These are phyloP conservation scores for Eueides isabella DNA, from an alignment of 1,140 invertebrate genomes.

Conservation along the genomic window DNA sequence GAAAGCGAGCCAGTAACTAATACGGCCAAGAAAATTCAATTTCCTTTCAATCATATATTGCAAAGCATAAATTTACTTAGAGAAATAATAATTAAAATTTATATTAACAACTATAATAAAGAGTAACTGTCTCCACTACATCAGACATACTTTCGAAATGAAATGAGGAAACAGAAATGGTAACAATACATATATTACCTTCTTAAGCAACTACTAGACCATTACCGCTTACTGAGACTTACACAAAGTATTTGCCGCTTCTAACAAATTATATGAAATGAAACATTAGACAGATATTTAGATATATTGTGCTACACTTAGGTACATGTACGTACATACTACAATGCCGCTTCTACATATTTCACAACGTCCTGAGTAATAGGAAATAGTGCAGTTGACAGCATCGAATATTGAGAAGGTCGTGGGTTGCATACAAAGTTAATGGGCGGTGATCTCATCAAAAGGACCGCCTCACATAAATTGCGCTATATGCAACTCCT, in stretches of 20 bases:
- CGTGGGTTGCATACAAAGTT: constrained; percentile 74
- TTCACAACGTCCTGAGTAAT: constrained; percentile 73
- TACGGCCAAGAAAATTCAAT: constrained; percentile 19
- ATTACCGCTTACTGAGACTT: background rate
- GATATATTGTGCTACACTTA: constrained; percentile 16
- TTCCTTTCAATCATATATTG: constrained; percentile 24
- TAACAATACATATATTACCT: constrained; percentile 2
- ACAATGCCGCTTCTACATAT: constrained; percentile 71
- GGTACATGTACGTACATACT: constrained; percentile 24
- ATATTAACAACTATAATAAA: background rate
- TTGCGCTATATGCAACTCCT: constrained; percentile 67
- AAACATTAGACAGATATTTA: constrained; percentile 25
- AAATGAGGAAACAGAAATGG: constrained; percentile 10
- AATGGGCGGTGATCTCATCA: constrained; percentile 76
- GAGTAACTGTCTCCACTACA: background rate
- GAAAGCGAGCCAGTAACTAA: background rate
- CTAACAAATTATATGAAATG: constrained; percentile 5
- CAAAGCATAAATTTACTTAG: constrained; percentile 20
- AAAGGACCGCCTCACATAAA: constrained; percentile 75
- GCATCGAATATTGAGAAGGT: constrained; percentile 74
- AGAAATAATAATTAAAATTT: constrained; percentile 4
- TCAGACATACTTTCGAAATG: constrained; percentile 4
- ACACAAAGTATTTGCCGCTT: background rate
- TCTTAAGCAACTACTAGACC: background rate
- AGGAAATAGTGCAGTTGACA: constrained; percentile 76